Evolutionary conservation across 2,113 vertebrate species (phyloP), one percentile per base, ranked within the genome.

Genomic region (Grantiella picta): DNA sequence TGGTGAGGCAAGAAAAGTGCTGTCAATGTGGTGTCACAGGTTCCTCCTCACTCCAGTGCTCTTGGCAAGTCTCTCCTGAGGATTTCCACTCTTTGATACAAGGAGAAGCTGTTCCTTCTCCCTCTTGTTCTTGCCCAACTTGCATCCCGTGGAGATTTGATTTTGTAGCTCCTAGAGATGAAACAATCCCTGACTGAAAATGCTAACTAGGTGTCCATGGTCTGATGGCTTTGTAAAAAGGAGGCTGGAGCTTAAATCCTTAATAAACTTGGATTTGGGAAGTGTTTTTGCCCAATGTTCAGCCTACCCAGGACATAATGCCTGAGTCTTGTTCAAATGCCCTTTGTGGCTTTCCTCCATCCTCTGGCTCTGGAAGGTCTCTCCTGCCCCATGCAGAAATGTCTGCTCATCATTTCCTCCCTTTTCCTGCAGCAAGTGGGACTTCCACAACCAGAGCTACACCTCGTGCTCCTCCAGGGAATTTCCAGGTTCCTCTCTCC

Each of bases 131-230:
- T 61, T 38, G 49, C 52, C 65, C 50, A 31, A 2, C n/a, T 54
- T 7, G 0, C 0, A 0, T 35, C 87, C 90, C 0, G 4, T 12
- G 25, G 94, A 1, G 64, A 54, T 65, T 82, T 87, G 57, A 35
- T 79, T 82, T 65, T 65, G 82, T 15, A 56, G 63, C 80, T 86
- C 79, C 76, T 45, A 20, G 79, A 29, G 85, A 29, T 22, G 52
- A n/a, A 89, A 56, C 71, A n/a, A 24, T 7, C 79, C n/a, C 47
- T 59, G 92, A 44, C 68, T 71, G 4, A 49, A 47, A 94, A n/a
- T 11, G 52, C 79, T 88, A 59, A 94, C 0, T 16, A 86, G 82
- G 79, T 73, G 68, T 29, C 95, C 90, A 60, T 9, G 90, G 33
- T 78, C 0, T 8, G 82, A 7, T 47, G 59, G 80, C 72, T 96